Base-by-base conservation (phyloP, 1,140 invertebrate genomes). In the Saccostrea cuccullata region DNA sequence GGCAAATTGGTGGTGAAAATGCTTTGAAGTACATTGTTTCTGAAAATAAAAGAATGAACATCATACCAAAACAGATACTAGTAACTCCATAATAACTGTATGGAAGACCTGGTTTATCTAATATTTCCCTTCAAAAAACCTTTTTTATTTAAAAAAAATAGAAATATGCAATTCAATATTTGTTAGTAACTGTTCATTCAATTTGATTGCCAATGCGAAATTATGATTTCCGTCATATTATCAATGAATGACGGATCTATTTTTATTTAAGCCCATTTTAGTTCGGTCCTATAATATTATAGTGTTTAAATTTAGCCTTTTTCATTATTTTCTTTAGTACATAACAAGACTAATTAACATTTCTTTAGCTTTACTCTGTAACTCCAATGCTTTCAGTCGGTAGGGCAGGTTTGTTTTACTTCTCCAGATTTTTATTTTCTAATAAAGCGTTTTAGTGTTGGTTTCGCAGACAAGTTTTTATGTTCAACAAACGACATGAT, bases 381-480 rank as follows among this genome's bases (percentile, higher is more conserved):
- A 36, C 70, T 12, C 23, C 15, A 77, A 23, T 77, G 70, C 70
- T 30, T 77, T 77, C 70, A 36, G 70, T 15, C 23, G 30, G 13
- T 77, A 30, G 26, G 30, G 70, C 70, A 30, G 70, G 70, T 30
- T 77, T 77, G 70, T 77, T 77, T 77, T 77, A 30, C 70, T 64
- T 64, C n/a, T 77, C 26, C 70, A 30, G 70, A 77, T 77, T 77
- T 77, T 77, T 77, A 77, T 77, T 15, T 11, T 77, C 26, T 15
- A 77, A 77, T 77, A 77, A 77, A 77, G 26, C 70, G 70, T 77
- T 84, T 84, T 56, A 84, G 40, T 84, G 55, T 84, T 84, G 40
- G 82, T 84, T 55, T 84, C 40, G 55, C 82, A 84, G 82, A 83
- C 82, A 84, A 84, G 82, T 55, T 84, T 84, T 84, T 84, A 84